Evolutionary conservation across 2,888 invertebrate species (phyloP), one percentile per base, ranked within the genome.

Genomic region (Tenthredo notha): DNA sequence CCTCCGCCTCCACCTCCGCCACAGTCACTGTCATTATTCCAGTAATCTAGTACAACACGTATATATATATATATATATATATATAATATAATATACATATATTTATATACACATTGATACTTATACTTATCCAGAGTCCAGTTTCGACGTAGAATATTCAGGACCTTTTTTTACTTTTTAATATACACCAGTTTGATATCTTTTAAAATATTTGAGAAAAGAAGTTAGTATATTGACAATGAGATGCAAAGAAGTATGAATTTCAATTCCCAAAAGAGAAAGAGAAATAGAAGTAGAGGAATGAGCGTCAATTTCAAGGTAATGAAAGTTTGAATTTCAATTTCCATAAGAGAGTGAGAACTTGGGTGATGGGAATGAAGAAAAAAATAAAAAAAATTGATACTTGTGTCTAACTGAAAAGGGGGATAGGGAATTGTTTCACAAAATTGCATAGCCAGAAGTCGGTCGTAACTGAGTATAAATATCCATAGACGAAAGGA

Each of bases 1-100:
- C 67, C 83, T 40, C 83, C 83, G 67, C 67, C 67, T 70, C 77
- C 77, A 37, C 70, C 37, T 70, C 70, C 33, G 25, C 47, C 75
- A 54, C 21, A 21, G 33, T 40, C 40, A n/a, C 37, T 33, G 78
- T 40, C 78, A 80, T 61, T 54, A 54, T 58, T 61, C 37, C 61
- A 50, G 80, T 80, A 80, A 80, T 80, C 61, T 80, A 40, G 80
- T 80, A 80, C 80, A 61, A 58, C 50, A 50, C 70, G 70, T 70
- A 70, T 37, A 70, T 33, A 37, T 40, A 40, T 40, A 40, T 40
- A 40, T 18, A 25, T 65, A 65, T 10, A 67, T 33, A 67, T 29
- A 61, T 61, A 61, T 25, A 25, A 65, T 9, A 21, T 65, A 29
- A 29, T 67, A 67, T 65, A 65, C 29, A 9, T 50, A 50, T 50